phyloP scores from a whole-genome alignment of 2,797 vertebrate species.

The Avahi laniger region DNA sequence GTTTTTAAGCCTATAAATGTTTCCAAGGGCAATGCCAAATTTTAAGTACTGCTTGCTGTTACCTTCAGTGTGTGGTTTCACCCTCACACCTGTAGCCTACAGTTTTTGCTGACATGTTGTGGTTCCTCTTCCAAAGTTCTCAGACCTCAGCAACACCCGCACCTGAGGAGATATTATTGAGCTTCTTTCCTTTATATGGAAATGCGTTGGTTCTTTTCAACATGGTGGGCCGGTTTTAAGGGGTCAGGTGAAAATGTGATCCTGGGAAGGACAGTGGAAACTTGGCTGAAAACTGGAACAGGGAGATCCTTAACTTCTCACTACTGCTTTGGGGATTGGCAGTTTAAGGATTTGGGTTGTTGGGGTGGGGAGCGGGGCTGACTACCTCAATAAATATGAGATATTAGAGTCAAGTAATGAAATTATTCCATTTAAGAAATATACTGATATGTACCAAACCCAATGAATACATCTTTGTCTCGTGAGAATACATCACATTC shows the following conservation, averaged over 20 bases:
- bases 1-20: constrained; percentile 74
- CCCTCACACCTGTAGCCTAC: constrained; percentile 59
- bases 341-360: neutral
- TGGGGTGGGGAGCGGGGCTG: neutral
- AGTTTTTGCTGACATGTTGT: constrained; percentile 63
- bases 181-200: constrained; percentile 52
- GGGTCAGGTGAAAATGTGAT: neutral
- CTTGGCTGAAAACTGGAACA: neutral
- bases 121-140: constrained; percentile 50
- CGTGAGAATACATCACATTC: neutral
- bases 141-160: constrained; percentile 31
- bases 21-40: constrained; percentile 77
- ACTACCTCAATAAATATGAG: neutral
- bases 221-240: neutral
- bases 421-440: constrained; percentile 7
- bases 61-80: constrained; percentile 73
- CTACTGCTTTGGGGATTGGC: neutral
- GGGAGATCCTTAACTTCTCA: neutral
- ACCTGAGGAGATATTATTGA: constrained; percentile 21
- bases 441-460: neutral
- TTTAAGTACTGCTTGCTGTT: constrained; percentile 79
- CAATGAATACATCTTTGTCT: neutral
- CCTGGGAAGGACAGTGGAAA: neutral
- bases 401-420: neutral
- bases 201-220: neutral